phyloP scores from a whole-genome alignment of 2,113 vertebrate species.

The Boleophthalmus pectinirostris region DNA sequence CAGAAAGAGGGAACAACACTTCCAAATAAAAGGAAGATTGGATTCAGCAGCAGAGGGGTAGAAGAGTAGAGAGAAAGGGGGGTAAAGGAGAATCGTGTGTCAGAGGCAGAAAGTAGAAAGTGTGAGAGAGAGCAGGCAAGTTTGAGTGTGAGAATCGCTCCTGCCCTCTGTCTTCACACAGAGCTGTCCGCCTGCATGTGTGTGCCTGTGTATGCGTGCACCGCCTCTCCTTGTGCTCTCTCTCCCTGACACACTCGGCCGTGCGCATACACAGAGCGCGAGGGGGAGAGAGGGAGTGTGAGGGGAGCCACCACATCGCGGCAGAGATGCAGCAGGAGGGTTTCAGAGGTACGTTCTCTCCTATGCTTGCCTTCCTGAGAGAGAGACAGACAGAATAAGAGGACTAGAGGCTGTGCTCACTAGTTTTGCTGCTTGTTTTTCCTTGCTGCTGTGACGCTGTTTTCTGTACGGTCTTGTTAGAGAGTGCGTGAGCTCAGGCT shows the following conservation, averaged over 20 bases:
- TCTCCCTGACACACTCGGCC: conserved; percentile 56
- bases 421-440: conserved; percentile 70
- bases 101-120: conserved; percentile 74
- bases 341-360: conserved; percentile 84
- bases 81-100: conserved; percentile 72
- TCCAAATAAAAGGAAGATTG: conserved; percentile 77
- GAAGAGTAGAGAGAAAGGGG: conserved; percentile 1
- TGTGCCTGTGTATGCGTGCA: conserved; percentile 52
- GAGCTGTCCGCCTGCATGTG: conserved; percentile 71
- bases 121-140: conserved; percentile 66
- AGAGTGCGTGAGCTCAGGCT: conserved; percentile 59
- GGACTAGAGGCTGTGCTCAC: conserved; percentile 67
- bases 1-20: conserved; percentile 72
- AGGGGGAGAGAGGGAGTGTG: conserved; percentile 70
- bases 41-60: conserved; percentile 64
- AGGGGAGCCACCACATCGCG: conserved; percentile 82
- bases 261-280: conserved; percentile 64
- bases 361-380: conserved; percentile 80
- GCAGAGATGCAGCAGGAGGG: conserved; percentile 85
- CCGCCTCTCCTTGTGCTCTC: conserved; percentile 60
- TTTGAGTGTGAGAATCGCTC: conserved; percentile 80
- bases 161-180: conserved; percentile 84
- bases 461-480: conserved; percentile 63
- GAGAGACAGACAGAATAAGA: conserved; percentile 70
- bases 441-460: conserved; percentile 55